These are phyloP conservation scores for Aricia agestis DNA, from an alignment of 1,140 invertebrate species.

Conservation along the genomic window DNA sequence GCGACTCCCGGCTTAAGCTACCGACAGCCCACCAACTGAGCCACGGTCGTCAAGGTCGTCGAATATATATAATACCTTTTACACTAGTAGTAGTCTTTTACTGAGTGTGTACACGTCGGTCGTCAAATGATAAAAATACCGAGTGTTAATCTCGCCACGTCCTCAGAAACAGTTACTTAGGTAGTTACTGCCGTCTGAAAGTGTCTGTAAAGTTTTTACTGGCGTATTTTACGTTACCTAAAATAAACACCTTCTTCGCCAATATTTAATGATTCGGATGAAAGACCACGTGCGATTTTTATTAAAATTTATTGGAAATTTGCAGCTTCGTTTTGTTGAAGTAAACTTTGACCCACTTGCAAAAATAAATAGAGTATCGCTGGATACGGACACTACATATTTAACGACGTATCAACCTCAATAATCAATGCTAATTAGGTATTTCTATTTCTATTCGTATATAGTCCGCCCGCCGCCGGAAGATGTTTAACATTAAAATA, in stretches of 20 bases:
- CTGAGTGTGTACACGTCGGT: too few species aligned
- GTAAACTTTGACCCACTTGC: not conserved
- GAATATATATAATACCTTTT: too few species aligned
- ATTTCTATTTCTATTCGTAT: not conserved
- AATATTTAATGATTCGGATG: not conserved
- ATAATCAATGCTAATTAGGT: constrained; percentile 1
- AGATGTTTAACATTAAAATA: not conserved
- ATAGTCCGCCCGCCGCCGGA: not conserved
- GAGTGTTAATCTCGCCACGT: not conserved
- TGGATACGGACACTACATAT: not conserved
- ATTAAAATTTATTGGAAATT: not conserved
- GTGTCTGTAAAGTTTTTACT: constrained; percentile 2
- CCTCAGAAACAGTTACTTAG: not conserved
- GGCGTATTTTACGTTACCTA: not conserved
- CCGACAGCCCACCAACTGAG: too few species aligned
- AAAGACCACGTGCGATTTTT: not conserved
- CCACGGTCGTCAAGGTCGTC: too few species aligned
- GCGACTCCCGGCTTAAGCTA: too few species aligned
- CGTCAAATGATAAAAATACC: not conserved
- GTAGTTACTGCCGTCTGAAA: not conserved
- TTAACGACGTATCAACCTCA: not conserved
- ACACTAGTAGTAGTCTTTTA: too few species aligned
- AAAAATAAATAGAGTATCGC: not conserved
- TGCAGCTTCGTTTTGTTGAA: not conserved
- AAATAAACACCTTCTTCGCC: not conserved